Conservation (phyloP, 2,888 invertebrate species). For the Trachelus stipa region DNA sequence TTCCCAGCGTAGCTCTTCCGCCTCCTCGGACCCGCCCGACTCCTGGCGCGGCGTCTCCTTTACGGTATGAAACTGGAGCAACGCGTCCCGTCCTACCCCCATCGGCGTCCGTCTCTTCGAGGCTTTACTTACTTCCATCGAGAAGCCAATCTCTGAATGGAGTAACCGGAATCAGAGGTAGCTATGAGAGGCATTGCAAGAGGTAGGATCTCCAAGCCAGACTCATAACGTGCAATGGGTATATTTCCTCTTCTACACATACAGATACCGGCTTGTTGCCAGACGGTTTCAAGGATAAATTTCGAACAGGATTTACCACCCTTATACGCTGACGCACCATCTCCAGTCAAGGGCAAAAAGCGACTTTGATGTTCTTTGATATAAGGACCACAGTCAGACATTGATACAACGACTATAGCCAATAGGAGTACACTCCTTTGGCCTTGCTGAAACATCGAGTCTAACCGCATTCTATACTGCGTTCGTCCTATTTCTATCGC, state of each 20-base stretch:
- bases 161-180: conserved; percentile 31
- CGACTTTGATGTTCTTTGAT: conserved; percentile 43
- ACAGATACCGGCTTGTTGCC: neutral
- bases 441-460: conserved; percentile 39
- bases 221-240: neutral
- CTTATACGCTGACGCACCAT: conserved; percentile 8
- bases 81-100: neutral
- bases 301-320: conserved; percentile 2
- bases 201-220: neutral
- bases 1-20: neutral
- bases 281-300: neutral
- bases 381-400: conserved; percentile 28
- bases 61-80: neutral
- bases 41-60: neutral
- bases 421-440: conserved; percentile 24
- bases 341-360: conserved; percentile 27
- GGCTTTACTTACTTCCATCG: conserved; percentile 7
- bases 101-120: neutral
- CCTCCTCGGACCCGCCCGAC: neutral
- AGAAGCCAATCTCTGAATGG: conserved; percentile 31
- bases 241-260: neutral
- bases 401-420: conserved; percentile 42
- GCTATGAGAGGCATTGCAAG: neutral
- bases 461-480: neutral
- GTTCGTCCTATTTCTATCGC: neutral